Conservation (phyloP, 2,888 invertebrate species). For the Meta bourneti region DNA sequence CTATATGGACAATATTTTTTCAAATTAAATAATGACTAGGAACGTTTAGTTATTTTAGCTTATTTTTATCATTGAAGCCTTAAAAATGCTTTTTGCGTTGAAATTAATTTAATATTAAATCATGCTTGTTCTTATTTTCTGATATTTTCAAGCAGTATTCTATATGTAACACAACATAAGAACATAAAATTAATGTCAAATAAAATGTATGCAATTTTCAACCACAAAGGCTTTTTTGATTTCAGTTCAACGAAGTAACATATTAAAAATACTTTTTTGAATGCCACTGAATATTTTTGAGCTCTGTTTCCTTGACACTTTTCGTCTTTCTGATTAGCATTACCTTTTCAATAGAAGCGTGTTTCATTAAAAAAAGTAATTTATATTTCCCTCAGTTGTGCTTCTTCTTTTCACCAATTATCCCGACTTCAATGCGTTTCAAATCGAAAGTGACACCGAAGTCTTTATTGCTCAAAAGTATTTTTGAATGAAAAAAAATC, state of each 20-base stretch:
- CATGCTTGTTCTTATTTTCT: too few relatives aligned
- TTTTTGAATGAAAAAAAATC: slow-evolving; percentile 19
- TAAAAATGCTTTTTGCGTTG: too few relatives aligned
- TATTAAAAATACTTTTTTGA: background rate
- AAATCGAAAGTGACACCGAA: slow-evolving; percentile 44
- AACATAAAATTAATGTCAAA: too few relatives aligned
- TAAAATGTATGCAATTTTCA: too few relatives aligned
- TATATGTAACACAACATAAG: too few relatives aligned
- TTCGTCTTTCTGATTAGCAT: background rate
- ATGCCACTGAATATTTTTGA: background rate
- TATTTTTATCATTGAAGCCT: too few relatives aligned
- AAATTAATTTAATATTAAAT: too few relatives aligned
- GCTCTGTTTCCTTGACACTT: background rate
- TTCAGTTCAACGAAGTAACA: background rate
- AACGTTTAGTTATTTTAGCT: too few relatives aligned
- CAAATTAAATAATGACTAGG: too few relatives aligned
- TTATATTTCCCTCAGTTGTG: slow-evolving; percentile 6
- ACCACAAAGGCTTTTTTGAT: too few relatives aligned
- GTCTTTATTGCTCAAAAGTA: slow-evolving; percentile 31
- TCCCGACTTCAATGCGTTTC: background rate
- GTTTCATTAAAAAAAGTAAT: slow-evolving; percentile 21
- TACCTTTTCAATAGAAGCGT: background rate
- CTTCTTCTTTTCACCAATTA: slow-evolving; percentile 28
- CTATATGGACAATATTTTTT: too few relatives aligned
- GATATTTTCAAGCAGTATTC: too few relatives aligned